Evolutionary conservation across 2,113 vertebrate species (phyloP).

Genomic region (Trogon melanurus): DNA sequence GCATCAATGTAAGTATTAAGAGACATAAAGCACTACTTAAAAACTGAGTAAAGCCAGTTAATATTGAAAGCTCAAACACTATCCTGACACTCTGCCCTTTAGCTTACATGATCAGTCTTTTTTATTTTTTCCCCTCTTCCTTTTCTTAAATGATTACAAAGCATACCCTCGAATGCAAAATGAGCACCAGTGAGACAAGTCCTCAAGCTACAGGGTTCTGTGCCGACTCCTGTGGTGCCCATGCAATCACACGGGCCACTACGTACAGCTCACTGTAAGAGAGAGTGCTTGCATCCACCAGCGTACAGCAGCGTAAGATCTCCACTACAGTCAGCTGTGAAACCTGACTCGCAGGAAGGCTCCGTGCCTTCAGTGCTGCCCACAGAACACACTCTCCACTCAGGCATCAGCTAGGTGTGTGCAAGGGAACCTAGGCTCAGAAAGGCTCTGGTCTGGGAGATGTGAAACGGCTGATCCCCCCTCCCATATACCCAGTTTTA

Average conservation of each 20-base stretch:
- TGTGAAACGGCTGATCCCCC: not conserved
- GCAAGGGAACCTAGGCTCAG: not conserved
- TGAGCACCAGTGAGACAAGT: not conserved
- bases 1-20: not conserved
- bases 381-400: not conserved
- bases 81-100: not conserved
- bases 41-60: not conserved
- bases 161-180: not conserved
- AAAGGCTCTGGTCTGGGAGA: not conserved
- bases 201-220: not conserved
- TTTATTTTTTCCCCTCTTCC: not conserved
- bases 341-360: not conserved
- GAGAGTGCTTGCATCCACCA: not conserved
- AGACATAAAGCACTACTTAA: not conserved
- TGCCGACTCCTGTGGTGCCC: not conserved
- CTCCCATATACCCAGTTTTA: not conserved
- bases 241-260: not conserved
- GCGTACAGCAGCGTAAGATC: fast-evolving
- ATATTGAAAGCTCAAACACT: not conserved
- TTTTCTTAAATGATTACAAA: not conserved
- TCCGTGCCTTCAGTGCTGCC: not conserved
- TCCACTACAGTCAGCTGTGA: not conserved
- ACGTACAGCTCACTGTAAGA: not conserved
- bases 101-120: not conserved
- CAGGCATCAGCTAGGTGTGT: not conserved